Conservation (phyloP, 2,113 vertebrate genomes). For the Entelurus aequoreus region DNA sequence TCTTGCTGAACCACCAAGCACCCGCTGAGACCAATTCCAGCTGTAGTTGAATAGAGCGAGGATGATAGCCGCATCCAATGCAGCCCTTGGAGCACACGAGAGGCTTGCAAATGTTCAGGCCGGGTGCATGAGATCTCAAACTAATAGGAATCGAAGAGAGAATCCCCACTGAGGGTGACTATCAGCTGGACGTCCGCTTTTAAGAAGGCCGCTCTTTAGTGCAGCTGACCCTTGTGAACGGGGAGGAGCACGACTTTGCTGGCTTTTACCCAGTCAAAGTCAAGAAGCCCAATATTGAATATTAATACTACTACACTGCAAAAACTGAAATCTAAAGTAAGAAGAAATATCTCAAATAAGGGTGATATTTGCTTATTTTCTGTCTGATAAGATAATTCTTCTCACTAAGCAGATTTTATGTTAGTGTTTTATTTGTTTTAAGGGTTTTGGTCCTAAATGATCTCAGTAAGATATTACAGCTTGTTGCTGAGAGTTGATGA, state of each 20-base stretch:
- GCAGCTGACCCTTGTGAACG: not conserved
- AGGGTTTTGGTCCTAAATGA: too few relatives aligned
- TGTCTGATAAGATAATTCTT: too few relatives aligned
- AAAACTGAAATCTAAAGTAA: too few relatives aligned
- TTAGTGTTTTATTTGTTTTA: too few relatives aligned
- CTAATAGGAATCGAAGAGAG: constrained; percentile 4
- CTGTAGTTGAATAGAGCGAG: constrained; percentile 27
- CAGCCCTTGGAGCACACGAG: not conserved
- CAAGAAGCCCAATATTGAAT: too few relatives aligned
- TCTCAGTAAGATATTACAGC: too few relatives aligned
- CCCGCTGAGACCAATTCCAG: constrained; percentile 35
- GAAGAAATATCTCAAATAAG: too few relatives aligned
- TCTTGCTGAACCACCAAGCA: constrained; percentile 7
- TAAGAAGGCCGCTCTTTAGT: not conserved
- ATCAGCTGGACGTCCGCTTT: constrained; percentile 2
- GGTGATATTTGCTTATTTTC: too few relatives aligned
- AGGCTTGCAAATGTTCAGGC: constrained; percentile 5
- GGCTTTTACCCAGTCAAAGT: too few relatives aligned
- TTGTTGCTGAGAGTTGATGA: too few relatives aligned
- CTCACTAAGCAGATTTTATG: too few relatives aligned
- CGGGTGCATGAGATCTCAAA: constrained; percentile 7
- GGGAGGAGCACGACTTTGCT: constrained; percentile 3
- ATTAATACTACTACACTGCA: too few relatives aligned
- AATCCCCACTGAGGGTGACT: constrained; percentile 2
- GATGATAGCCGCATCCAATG: constrained; percentile 13